These are phyloP conservation scores for Dermatemys mawii DNA, from an alignment of 2,113 vertebrate species.

Conservation along the genomic window DNA sequence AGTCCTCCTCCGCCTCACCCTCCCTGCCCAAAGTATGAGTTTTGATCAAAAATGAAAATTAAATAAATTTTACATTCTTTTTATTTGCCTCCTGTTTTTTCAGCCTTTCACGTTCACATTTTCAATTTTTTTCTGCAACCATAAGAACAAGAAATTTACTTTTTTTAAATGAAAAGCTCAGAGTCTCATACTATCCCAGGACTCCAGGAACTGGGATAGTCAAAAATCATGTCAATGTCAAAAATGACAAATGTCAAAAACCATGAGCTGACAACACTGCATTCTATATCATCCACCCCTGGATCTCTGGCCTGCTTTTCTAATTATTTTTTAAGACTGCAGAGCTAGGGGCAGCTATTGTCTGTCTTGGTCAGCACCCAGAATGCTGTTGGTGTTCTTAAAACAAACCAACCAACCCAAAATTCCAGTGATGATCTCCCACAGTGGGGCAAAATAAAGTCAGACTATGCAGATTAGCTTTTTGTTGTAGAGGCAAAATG, in stretches of 20 bases:
- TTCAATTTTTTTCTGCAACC: not conserved
- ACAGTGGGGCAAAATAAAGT: slow-evolving; percentile 56
- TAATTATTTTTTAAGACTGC: not conserved
- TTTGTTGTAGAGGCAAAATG: slow-evolving; percentile 56
- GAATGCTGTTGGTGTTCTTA: not conserved
- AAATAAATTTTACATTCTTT: not conserved
- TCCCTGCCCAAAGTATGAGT: not conserved
- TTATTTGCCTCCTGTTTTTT: not conserved
- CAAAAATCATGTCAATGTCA: too few species aligned
- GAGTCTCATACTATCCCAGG: not conserved
- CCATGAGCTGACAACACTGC: not conserved
- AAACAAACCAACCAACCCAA: not conserved
- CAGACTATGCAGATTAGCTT: slow-evolving; percentile 61
- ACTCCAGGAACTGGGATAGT: not conserved
- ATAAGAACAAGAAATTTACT: not conserved
- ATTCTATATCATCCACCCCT: not conserved
- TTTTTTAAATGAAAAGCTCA: not conserved
- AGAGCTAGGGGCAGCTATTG: slow-evolving; percentile 26
- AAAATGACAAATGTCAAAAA: not conserved
- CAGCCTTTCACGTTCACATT: not conserved
- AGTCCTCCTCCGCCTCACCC: too few species aligned
- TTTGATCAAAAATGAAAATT: not conserved
- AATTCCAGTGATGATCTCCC: slow-evolving; percentile 10
- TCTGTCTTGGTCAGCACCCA: slow-evolving; percentile 26
- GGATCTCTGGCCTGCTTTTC: rapidly evolving